Conservation (phyloP, 2,113 vertebrate species). For the Phrynocephalus versicolor region DNA sequence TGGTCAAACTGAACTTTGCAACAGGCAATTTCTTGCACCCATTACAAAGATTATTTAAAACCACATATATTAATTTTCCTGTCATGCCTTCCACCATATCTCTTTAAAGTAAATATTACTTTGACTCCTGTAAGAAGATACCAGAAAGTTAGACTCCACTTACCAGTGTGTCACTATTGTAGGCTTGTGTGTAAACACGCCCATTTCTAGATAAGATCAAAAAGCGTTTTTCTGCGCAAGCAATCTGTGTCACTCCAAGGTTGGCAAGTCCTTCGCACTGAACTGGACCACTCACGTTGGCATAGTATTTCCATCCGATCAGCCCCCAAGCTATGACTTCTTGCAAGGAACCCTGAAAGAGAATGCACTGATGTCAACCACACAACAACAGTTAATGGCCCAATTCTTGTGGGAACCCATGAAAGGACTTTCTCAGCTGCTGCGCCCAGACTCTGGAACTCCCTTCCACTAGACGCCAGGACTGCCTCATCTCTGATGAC, state of each 20-base stretch:
- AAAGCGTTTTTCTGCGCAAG: slow-evolving; percentile 96
- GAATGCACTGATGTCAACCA: not conserved
- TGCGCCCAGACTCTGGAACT: too few species aligned
- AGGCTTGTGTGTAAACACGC: slow-evolving; percentile 91
- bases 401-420: too few species aligned
- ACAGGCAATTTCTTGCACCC: not conserved
- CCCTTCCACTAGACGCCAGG: too few species aligned
- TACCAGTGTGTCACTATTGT: slow-evolving; percentile 94
- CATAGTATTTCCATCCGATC: slow-evolving; percentile 94
- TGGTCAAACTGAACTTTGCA: not conserved
- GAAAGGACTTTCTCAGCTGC: too few species aligned
- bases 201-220: slow-evolving; percentile 90
- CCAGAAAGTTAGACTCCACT: slow-evolving; percentile 37
- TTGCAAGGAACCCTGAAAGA: slow-evolving; percentile 88
- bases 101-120: not conserved
- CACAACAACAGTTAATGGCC: too few species aligned
- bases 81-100: not conserved
- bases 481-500: too few species aligned
- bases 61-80: not conserved
- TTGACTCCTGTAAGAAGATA: not conserved
- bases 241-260: slow-evolving; percentile 90
- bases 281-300: slow-evolving; percentile 92
- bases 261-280: slow-evolving; percentile 92
- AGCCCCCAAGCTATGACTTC: slow-evolving; percentile 97
- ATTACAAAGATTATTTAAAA: not conserved